Base-by-base conservation (phyloP, 2,113 vertebrate species). In the Phrynosoma blainvillii region DNA sequence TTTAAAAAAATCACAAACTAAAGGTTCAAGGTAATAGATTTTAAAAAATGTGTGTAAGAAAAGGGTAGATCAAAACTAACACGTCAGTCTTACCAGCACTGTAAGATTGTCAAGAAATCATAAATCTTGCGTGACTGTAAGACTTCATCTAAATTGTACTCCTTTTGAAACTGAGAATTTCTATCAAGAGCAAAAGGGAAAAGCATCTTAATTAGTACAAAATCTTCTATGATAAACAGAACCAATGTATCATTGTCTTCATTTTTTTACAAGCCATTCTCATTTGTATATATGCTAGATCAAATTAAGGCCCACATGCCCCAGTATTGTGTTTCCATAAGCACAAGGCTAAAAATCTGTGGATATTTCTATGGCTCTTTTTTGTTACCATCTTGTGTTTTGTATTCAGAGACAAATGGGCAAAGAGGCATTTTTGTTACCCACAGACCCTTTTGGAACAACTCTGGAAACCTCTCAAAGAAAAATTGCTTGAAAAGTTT, bases 111-210 rank as follows among this genome's bases (percentile, higher is more conserved):
- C 68, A 99, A 96, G 95, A n/a, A 98, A 59, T 98, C 98, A 95
- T 96, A 98, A 89, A 99, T 40, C 92, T 97, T 97, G 92, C 95
- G 97, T 73, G 98, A 99, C 16, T 96, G 92, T 80, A 96, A 95
- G 90, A 99, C 96, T 94, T 99, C 97, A 66, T 99, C 97, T 93
- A 99, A 94, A 8, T 96, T 98, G 96, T 98, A 99, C 93, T 99
- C 97, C 54, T 97, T 87, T 77, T 97, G 98, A 94, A 98, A 98
- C 96, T 99, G 99, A 89, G 98, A 98, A 94, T 98, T 98, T 82
- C 99, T 99, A 76, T 62, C 8, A 73, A 52, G 25, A 12, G 25
- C 30, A n/a, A 30, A 81, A 23, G 89, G 68, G 94, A 94, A 90
- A 85, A 42, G n/a, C 89, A 92, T 0, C 40, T 90, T 25, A 86